phyloP scores from a whole-genome alignment of 2,888 invertebrate genomes.

The Mactromeris polynyma region DNA sequence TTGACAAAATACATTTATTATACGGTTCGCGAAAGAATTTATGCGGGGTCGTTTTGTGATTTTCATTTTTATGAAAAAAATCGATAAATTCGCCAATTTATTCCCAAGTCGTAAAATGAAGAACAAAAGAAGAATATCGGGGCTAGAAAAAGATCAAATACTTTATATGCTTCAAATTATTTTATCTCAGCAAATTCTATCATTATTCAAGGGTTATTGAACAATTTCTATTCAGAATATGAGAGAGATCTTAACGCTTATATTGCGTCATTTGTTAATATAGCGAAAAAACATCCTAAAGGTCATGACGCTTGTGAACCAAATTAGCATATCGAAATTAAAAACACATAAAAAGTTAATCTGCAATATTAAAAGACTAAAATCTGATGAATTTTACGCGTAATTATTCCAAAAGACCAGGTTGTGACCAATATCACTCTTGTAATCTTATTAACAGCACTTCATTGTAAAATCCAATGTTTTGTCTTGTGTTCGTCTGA shows the following conservation, averaged over 20 bases:
- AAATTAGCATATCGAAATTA: conserved; percentile 54
- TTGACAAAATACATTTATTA: conserved; percentile 20
- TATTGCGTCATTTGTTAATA: conserved; percentile 38
- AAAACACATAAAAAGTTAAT: conserved; percentile 49
- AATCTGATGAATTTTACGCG: conserved; percentile 15
- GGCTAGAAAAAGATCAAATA: conserved; percentile 3
- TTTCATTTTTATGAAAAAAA: conserved; percentile 16
- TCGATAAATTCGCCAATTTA: conserved; percentile 18
- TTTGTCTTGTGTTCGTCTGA: not conserved
- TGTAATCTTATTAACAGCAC: not conserved
- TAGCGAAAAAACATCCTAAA: conserved; percentile 1
- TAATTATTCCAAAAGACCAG: not conserved
- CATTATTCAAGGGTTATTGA: conserved; percentile 21
- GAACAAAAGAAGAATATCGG: conserved; percentile 20
- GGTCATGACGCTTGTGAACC: not conserved
- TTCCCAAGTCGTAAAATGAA: conserved; percentile 9
- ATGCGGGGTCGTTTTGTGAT: conserved; percentile 16
- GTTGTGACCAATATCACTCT: not conserved
- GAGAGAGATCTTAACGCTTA: not conserved
- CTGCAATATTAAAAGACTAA: conserved; percentile 22
- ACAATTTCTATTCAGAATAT: conserved; percentile 11
- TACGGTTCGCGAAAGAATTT: not conserved
- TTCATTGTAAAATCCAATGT: conserved; percentile 6
- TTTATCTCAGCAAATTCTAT: conserved; percentile 31
- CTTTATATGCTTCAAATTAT: conserved; percentile 24